Evolutionary conservation across 2,113 vertebrate species (phyloP), one percentile per base, ranked within the genome.

Genomic region (Murina feae): DNA sequence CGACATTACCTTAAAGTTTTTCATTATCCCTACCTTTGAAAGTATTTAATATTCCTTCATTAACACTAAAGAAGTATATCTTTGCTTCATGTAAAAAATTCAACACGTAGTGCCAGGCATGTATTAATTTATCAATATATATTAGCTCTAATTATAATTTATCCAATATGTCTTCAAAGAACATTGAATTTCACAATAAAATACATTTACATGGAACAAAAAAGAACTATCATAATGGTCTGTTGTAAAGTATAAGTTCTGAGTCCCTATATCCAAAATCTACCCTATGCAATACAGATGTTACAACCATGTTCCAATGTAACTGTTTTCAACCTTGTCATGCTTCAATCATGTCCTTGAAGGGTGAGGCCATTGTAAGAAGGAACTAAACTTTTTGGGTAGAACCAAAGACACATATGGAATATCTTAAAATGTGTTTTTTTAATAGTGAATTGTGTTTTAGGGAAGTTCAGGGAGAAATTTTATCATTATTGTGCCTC

Each of bases 71-170:
- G 37, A 58, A 90, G 21, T 9, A 13, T 63, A 12, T 42, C 47
- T 94, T 92, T 94, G 51, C 49, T 55, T 94, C 44, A 75, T 9
- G 74, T 47, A 30, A 82, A 95, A 94, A 79, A 17, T 4, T 78
- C 12, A 91, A 68, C 32, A 49, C 37, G 51, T 76, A 35, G 14
- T 79, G 32, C 18, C 63, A 87, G 44, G 17, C 3, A 58, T 25
- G 68, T 91, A 53, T 13, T 79, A 37, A 78, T 66, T 83, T 71
- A 88, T 85, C 9, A 55, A 7, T 35, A 16, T 21, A 58, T 51
- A 4, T 75, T 89, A 44, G 21, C n/a, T 86, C 7, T 71, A 80
- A 83, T 87, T 42, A 79, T 88, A 86, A 88, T 39, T 81, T 53
- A 87, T 53, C 32, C 17, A 87, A 18, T 72, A 13, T 53, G 3